A percentile compares a stretch with the other conserved stretches of the same genome.
These are phyloP conservation scores for Emmelina monodactyla DNA, from an alignment of 2,888 invertebrate genomes.

Conservation along the genomic window DNA sequence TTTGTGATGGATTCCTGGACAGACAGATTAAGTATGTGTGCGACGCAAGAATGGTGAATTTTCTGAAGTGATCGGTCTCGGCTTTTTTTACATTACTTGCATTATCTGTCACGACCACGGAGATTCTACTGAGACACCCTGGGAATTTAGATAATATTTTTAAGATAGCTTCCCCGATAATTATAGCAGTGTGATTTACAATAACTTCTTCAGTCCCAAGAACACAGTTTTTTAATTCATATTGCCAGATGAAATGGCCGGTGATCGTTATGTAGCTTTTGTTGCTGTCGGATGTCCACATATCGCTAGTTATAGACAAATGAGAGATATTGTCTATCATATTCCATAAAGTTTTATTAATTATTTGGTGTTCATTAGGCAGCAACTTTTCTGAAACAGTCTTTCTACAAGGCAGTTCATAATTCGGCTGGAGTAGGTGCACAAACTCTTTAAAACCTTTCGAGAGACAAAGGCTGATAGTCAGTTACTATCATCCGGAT, in stretches of 20 bases:
- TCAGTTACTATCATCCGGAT: background rate
- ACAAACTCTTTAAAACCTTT: constrained; percentile 1
- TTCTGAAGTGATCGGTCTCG: constrained; percentile 1
- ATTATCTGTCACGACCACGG: constrained; percentile 1
- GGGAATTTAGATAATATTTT: background rate
- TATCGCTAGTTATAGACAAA: constrained; percentile 1
- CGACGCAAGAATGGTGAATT: constrained; percentile 1
- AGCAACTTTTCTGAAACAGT: background rate
- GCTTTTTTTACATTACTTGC: background rate
- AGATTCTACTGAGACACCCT: background rate
- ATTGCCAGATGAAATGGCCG: constrained; percentile 1
- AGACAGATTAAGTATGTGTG: background rate
- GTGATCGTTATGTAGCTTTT: background rate
- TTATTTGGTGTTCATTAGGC: background rate
- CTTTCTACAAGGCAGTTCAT: constrained; percentile 1
- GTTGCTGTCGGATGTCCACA: background rate
- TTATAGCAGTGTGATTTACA: background rate
- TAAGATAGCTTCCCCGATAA: background rate
- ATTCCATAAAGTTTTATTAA: background rate
- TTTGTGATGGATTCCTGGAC: constrained; percentile 1
- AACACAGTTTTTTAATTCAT: background rate
- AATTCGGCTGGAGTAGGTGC: background rate
- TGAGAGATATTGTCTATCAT: background rate
- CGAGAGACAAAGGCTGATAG: constrained; percentile 1
- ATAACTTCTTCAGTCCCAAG: background rate